phyloP scores from a whole-genome alignment of 2,888 invertebrate genomes.

The Drosophila emarginata region DNA sequence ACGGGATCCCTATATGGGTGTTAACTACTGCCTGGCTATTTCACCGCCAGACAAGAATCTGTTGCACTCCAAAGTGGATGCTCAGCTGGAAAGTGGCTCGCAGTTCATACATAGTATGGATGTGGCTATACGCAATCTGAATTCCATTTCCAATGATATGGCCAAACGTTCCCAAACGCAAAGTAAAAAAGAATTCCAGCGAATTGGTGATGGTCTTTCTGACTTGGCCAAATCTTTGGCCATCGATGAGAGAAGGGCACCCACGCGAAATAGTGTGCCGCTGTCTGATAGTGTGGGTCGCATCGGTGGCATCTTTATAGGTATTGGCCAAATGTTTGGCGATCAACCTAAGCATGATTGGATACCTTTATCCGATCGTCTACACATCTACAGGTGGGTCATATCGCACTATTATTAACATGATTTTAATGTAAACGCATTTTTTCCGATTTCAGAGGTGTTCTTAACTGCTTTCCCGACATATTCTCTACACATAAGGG shows the following conservation, averaged over 20 bases:
- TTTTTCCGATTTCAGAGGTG: constrained; percentile 85
- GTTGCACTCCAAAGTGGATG: constrained; percentile 89
- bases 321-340: constrained; percentile 94
- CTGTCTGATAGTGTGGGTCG: constrained; percentile 91
- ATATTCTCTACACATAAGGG: constrained; percentile 94
- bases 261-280: constrained; percentile 85
- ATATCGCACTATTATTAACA: neutral
- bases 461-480: constrained; percentile 95
- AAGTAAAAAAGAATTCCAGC: constrained; percentile 90
- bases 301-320: constrained; percentile 94
- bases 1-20: constrained; percentile 94
- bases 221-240: constrained; percentile 92
- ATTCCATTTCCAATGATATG: constrained; percentile 91
- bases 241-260: constrained; percentile 87
- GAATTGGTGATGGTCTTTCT: constrained; percentile 93
- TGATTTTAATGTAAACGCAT: neutral
- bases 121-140: constrained; percentile 91
- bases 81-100: constrained; percentile 91
- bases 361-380: constrained; percentile 94
- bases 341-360: constrained; percentile 95
- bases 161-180: constrained; percentile 91
- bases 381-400: constrained; percentile 91
- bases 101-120: constrained; percentile 94
- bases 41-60: constrained; percentile 92
- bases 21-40: constrained; percentile 95